phyloP scores from a whole-genome alignment of 2,888 invertebrate species.

The Mystacides longicornis region DNA sequence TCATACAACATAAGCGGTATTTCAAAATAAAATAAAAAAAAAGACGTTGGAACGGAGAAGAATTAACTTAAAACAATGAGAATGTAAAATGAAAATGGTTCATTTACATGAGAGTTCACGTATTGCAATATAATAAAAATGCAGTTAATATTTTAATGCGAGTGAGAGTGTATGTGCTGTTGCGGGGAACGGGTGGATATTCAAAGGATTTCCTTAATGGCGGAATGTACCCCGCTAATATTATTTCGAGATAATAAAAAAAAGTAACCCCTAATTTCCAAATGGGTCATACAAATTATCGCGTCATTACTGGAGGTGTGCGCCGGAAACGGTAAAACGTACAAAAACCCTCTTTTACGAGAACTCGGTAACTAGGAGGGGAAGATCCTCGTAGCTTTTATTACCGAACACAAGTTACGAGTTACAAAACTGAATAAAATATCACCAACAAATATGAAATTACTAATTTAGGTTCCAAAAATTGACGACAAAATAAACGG shows the following conservation, averaged over 20 bases:
- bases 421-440: neutral
- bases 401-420: neutral
- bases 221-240: neutral
- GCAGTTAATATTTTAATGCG: neutral
- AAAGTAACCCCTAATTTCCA: neutral
- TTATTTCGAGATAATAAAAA: neutral
- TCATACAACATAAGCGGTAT: too few relatives aligned
- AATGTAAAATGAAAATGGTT: neutral
- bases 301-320: conserved; percentile 1
- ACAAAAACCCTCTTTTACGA: neutral
- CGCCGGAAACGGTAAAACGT: conserved; percentile 4
- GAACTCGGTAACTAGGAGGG: neutral
- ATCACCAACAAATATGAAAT: too few relatives aligned
- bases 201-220: neutral
- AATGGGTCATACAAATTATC: conserved; percentile 8
- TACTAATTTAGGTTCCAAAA: too few relatives aligned
- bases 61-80: too few relatives aligned
- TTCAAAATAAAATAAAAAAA: too few relatives aligned
- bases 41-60: too few relatives aligned
- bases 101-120: neutral
- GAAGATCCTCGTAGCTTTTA: neutral
- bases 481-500: too few relatives aligned
- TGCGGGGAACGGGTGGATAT: neutral
- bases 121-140: neutral
- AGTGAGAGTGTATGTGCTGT: too few relatives aligned